These are phyloP conservation scores for Eulimnadia texana DNA, from an alignment of 1,140 invertebrate species.

Conservation along the genomic window DNA sequence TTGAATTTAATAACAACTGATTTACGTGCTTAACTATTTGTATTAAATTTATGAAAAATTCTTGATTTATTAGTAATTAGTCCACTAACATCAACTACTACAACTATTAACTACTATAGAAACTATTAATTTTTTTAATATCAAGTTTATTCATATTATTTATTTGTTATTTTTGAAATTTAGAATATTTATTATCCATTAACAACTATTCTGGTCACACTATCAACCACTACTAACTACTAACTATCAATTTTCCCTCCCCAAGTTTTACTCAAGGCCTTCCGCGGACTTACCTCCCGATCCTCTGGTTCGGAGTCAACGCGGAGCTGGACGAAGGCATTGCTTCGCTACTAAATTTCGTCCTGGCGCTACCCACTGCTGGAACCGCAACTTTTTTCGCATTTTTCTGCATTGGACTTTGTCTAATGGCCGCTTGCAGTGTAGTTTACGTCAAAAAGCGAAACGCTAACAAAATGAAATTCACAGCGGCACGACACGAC, in stretches of 20 bases:
- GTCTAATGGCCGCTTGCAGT: not conserved
- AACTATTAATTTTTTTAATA: too few species aligned
- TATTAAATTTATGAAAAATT: too few species aligned
- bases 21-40: too few species aligned
- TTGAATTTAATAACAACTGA: too few species aligned
- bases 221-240: not conserved
- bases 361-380: constrained; percentile 1
- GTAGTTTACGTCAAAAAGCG: not conserved
- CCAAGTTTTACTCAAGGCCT: not conserved
- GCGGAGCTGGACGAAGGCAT: constrained; percentile 13
- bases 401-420: not conserved
- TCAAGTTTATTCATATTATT: too few species aligned
- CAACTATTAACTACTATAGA: too few species aligned
- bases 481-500: too few species aligned
- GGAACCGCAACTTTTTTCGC: constrained; percentile 4
- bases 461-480: not conserved
- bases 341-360: not conserved
- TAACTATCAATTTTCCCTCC: not conserved
- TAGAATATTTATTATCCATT: too few species aligned
- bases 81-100: too few species aligned
- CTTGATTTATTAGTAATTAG: too few species aligned
- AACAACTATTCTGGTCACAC: not conserved
- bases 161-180: too few species aligned
- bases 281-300: not conserved
- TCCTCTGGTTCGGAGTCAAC: constrained; percentile 10